Evolutionary conservation across 2,888 invertebrate species (phyloP).

Genomic region (Drosophila multiciliata): DNA sequence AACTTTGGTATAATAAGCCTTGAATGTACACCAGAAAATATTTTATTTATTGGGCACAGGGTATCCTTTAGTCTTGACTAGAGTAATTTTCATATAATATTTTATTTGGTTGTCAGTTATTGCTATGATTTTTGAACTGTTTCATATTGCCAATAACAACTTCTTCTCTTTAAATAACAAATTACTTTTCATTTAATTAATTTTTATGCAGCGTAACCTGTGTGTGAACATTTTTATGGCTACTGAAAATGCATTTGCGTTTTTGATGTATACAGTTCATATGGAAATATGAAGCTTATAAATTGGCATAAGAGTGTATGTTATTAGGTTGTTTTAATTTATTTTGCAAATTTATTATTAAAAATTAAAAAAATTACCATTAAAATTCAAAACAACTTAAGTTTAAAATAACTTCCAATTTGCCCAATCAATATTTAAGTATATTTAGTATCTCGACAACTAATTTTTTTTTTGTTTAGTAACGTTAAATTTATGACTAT

Average conservation of each 20-base stretch:
- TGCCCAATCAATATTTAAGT: background rate
- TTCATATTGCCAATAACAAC: slow-evolving; percentile 11
- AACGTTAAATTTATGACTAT: too few species aligned
- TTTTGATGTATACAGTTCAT: background rate
- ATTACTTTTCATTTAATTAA: slow-evolving; percentile 53
- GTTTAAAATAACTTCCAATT: background rate
- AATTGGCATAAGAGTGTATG: background rate
- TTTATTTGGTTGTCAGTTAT: background rate
- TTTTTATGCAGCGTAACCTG: slow-evolving; percentile 13
- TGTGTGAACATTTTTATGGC: slow-evolving; percentile 15
- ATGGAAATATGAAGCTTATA: slow-evolving; percentile 6
- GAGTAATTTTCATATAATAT: background rate
- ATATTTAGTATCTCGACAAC: background rate
- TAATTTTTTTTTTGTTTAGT: background rate
- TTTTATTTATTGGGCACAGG: background rate
- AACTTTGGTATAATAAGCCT: background rate
- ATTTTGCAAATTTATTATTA: too few species aligned
- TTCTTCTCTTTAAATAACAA: slow-evolving; percentile 20
- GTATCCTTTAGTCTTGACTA: background rate
- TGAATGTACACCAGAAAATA: background rate
- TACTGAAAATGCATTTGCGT: background rate
- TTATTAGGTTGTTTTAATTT: too few species aligned
- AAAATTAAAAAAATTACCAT: too few species aligned
- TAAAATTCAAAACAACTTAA: too few species aligned
- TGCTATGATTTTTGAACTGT: slow-evolving; percentile 21